Conservation (phyloP, 2,113 vertebrate species). For the Oreotrochilus melanogaster region DNA sequence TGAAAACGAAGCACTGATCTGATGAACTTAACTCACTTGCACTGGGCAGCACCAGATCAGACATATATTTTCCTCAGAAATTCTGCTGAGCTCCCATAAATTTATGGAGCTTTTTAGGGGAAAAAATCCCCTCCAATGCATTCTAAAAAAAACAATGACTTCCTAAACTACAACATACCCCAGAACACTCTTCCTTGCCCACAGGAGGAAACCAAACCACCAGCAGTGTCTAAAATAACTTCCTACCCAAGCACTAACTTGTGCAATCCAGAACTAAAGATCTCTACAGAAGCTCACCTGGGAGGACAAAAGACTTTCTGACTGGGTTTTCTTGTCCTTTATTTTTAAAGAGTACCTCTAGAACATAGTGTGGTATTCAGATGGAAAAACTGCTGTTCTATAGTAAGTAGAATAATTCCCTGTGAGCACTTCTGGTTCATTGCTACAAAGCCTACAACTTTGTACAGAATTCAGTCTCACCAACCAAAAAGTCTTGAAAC, state of each 20-base stretch:
- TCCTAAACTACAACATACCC: neutral
- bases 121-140: neutral
- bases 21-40: neutral
- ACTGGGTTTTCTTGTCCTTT: neutral
- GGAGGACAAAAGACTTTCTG: neutral
- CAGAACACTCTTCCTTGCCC: neutral
- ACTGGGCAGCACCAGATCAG: neutral
- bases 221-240: neutral
- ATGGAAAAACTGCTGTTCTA: neutral
- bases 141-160: accelerated
- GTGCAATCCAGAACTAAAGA: neutral
- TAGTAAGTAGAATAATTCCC: neutral
- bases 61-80: neutral
- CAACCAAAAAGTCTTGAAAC: neutral
- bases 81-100: neutral
- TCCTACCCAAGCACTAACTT: neutral
- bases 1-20: neutral
- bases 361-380: neutral
- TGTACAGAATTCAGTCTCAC: neutral
- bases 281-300: neutral
- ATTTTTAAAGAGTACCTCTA: neutral
- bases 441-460: neutral
- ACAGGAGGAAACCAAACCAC: neutral
- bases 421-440: neutral
- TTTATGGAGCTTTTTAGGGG: neutral